Conservation (phyloP, 2,113 vertebrate species). For the Lagopus muta region DNA sequence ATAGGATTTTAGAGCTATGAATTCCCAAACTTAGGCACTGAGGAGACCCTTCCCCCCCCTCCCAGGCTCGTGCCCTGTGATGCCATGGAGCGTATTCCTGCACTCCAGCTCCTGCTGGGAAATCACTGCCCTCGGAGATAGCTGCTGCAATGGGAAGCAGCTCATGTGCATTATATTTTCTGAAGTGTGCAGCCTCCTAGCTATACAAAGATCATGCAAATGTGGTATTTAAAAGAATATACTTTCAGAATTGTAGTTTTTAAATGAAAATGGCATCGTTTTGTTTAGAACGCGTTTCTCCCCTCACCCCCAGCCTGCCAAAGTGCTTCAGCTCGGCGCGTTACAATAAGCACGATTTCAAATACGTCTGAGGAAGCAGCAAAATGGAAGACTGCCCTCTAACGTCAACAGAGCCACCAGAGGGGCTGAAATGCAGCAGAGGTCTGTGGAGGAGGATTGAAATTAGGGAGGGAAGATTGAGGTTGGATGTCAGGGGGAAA, state of each 20-base stretch:
- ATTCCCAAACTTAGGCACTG: neutral
- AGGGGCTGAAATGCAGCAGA: neutral
- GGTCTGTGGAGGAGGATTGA: neutral
- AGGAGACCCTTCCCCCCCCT: neutral
- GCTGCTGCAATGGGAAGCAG: neutral
- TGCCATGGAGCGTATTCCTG: neutral
- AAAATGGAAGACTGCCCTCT: slow-evolving; percentile 46
- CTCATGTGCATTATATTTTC: neutral
- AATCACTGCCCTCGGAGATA: neutral
- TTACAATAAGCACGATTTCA: neutral
- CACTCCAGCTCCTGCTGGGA: slow-evolving; percentile 11
- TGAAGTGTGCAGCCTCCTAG: neutral
- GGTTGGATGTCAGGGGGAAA: no score
- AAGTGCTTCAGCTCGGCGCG: neutral
- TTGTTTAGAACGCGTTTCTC: neutral
- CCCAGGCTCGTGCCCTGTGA: neutral
- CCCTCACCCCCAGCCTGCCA: neutral
- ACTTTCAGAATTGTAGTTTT: neutral
- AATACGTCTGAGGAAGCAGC: neutral
- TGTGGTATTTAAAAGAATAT: neutral
- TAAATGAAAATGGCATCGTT: neutral
- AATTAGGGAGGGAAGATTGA: no score
- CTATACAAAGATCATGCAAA: neutral
- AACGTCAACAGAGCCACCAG: neutral
- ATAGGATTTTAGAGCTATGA: neutral